Conservation (phyloP, 2,797 vertebrate species). For the Oophaga sylvatica region DNA sequence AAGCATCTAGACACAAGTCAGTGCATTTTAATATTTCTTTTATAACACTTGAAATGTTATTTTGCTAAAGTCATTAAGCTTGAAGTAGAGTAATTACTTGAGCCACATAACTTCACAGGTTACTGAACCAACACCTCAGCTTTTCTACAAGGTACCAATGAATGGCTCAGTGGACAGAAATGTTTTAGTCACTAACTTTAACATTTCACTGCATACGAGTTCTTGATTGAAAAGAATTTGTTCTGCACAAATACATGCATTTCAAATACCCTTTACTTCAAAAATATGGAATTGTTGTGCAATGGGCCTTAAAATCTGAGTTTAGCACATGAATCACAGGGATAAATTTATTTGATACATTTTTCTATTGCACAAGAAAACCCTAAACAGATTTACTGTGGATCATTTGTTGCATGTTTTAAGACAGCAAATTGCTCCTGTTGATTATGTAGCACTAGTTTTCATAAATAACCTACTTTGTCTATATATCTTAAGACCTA, state of each 20-base stretch:
- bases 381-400: neutral
- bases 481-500: neutral
- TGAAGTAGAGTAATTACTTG: slow-evolving; percentile 54
- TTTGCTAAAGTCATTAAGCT: slow-evolving; percentile 55
- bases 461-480: neutral
- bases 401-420: neutral
- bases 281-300: slow-evolving; percentile 38
- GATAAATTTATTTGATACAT: slow-evolving; percentile 4
- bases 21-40: slow-evolving; percentile 42
- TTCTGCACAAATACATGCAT: slow-evolving; percentile 51
- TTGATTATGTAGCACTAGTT: neutral
- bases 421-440: neutral
- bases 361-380: neutral
- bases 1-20: slow-evolving; percentile 51
- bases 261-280: slow-evolving; percentile 38
- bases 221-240: slow-evolving; percentile 49
- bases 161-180: slow-evolving; percentile 42
- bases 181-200: neutral
- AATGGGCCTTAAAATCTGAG: slow-evolving; percentile 19
- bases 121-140: slow-evolving; percentile 48
- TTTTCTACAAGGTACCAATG: slow-evolving; percentile 32
- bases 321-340: neutral
- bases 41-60: slow-evolving; percentile 56
- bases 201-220: slow-evolving; percentile 15
- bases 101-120: slow-evolving; percentile 47